These are phyloP conservation scores for Diphyllodes magnificus DNA, from an alignment of 2,113 vertebrate genomes.

Conservation along the genomic window DNA sequence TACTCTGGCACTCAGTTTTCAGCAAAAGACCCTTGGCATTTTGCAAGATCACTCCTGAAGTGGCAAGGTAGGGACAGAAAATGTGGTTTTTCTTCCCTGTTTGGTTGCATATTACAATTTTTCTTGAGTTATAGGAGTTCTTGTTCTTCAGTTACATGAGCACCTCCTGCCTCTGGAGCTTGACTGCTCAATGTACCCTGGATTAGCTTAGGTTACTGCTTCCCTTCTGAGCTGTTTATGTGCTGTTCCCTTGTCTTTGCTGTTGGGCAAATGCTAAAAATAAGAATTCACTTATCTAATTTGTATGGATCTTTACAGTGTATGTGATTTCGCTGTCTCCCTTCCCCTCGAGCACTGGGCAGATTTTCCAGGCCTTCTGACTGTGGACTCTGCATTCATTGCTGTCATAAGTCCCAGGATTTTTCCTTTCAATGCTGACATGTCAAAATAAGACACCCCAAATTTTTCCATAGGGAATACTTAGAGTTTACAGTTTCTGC, in stretches of 20 bases:
- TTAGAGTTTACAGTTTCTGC: not conserved
- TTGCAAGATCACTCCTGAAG: not conserved
- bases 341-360: constrained; percentile 30
- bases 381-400: constrained; percentile 12
- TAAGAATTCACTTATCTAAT: constrained; percentile 63
- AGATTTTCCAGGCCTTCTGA: constrained; percentile 42
- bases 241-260: constrained; percentile 33
- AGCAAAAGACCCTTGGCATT: not conserved
- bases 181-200: not conserved
- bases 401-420: not conserved
- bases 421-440: not conserved
- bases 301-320: constrained; percentile 53
- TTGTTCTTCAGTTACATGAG: not conserved
- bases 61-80: not conserved
- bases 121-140: not conserved
- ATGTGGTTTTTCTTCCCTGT: not conserved
- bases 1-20: not conserved
- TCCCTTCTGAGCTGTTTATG: constrained; percentile 32
- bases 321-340: constrained; percentile 35
- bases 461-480: not conserved
- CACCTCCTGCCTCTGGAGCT: not conserved
- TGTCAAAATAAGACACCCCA: not conserved
- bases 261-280: constrained; percentile 55
- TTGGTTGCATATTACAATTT: not conserved
- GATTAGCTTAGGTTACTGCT: not conserved